Evolutionary conservation across 2,113 vertebrate species (phyloP).

Genomic region (Semnornis frantzii): DNA sequence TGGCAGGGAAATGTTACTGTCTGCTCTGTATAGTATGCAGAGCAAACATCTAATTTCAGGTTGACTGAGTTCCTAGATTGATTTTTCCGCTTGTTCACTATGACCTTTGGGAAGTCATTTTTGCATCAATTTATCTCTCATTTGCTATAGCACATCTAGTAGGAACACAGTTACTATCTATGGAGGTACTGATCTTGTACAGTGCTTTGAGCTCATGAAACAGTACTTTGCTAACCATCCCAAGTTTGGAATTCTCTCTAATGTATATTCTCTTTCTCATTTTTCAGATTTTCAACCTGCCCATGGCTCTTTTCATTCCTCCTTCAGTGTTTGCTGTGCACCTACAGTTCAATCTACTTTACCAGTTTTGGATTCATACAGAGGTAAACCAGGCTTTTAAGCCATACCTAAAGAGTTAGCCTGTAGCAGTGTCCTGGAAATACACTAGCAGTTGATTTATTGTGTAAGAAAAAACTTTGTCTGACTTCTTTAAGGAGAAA

Average conservation of each 20-base stretch:
- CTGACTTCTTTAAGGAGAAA: constrained; percentile 82
- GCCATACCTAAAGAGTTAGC: constrained; percentile 70
- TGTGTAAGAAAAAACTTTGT: constrained; percentile 84
- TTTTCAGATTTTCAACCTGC: constrained; percentile 89
- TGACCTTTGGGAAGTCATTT: not conserved
- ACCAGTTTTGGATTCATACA: constrained; percentile 98
- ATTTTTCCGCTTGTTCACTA: not conserved
- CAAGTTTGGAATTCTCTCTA: not conserved
- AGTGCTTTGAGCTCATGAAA: not conserved
- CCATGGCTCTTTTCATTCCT: constrained; percentile 88
- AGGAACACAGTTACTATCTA: not conserved
- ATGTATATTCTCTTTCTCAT: not conserved
- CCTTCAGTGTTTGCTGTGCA: constrained; percentile 90
- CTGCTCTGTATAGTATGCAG: not conserved
- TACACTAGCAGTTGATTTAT: constrained; percentile 82
- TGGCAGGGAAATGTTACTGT: not conserved
- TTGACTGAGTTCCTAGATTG: not conserved
- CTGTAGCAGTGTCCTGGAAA: constrained; percentile 76
- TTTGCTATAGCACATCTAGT: not conserved
- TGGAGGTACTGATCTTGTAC: not conserved
- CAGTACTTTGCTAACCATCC: not conserved
- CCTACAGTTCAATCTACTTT: constrained; percentile 92
- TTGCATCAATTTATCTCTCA: not conserved
- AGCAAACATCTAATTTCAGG: not conserved
- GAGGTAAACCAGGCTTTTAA: constrained; percentile 81